Percentiles rank a stretch among this genome's conserved stretches.
Conservation (phyloP, 2,797 vertebrate species). For the Malurus leucopterus region DNA sequence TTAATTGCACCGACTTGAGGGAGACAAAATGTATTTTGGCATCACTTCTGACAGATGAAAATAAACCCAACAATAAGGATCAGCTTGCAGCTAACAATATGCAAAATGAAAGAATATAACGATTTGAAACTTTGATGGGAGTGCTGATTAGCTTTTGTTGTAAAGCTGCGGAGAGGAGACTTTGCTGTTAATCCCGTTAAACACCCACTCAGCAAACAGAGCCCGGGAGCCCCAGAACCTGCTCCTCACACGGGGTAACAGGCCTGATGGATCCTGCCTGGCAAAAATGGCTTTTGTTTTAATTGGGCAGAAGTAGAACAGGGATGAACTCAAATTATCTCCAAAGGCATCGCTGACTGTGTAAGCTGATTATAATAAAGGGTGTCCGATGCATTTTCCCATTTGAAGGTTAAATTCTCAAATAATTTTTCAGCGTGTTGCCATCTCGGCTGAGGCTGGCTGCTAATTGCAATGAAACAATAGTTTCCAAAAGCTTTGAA, state of each 20-base stretch:
- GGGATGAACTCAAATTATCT: constrained; percentile 58
- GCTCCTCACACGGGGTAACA: constrained; percentile 58
- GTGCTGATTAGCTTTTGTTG: constrained; percentile 61
- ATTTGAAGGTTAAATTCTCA: constrained; percentile 78
- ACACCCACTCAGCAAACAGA: constrained; percentile 60
- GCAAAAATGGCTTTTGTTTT: constrained; percentile 28
- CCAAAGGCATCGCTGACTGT: constrained; percentile 37
- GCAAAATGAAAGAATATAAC: constrained; percentile 68
- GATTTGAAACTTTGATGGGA: constrained; percentile 54
- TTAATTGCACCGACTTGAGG: constrained; percentile 51
- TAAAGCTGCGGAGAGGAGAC: constrained; percentile 28
- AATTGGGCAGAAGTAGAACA: constrained; percentile 54
- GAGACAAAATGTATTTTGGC: constrained; percentile 58
- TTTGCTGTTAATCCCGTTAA: constrained; percentile 64
- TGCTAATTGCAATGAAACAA: constrained; percentile 72
- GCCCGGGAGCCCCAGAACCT: constrained; percentile 57
- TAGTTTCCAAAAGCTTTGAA: constrained; percentile 29
- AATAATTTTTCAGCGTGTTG: constrained; percentile 73
- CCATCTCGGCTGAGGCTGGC: constrained; percentile 45
- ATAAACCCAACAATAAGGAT: constrained; percentile 65
- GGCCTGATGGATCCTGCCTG: constrained; percentile 42
- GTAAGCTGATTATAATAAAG: constrained; percentile 63
- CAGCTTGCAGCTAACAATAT: constrained; percentile 62
- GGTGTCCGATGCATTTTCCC: constrained; percentile 58
- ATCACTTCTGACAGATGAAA: constrained; percentile 62